Evolutionary conservation across 2,113 vertebrate genomes (phyloP), one percentile per base, ranked within the genome.

Genomic region (Fukomys damarensis): DNA sequence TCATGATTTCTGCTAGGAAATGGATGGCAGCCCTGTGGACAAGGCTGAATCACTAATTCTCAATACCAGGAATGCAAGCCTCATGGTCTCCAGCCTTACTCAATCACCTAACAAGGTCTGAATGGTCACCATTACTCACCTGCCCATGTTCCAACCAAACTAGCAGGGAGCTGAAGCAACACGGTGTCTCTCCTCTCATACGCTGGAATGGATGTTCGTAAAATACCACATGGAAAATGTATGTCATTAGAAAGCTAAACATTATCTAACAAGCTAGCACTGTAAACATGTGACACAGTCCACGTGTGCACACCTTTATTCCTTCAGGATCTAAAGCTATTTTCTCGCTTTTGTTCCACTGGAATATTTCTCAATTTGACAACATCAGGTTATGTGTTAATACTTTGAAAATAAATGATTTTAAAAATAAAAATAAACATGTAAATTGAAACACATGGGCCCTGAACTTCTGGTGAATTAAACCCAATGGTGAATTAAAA

Each of bases 1-100:
- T 68, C 61, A 90, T 52, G n/a, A 35, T 94, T 94, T 92, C 32
- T 28, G 20, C 76, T 10, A 74, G 86, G 94, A 92, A 68, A 89
- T 1, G 30, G 20, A 14, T 22, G 30, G 14, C 58, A 91, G 1
- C 1, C 28, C 80, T 86, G 93, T 35, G n/a, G 5, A 13, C 0
- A 12, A 49, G 85, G 76, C 28, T 30, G 89, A 93, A 56, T 43
- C 91, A 93, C 19, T 74, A 80, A 16, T 7, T 70, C 58, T 86
- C 91, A 5, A 74, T 43, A 86, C 13, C 74, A 77, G 66, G 87
- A 96, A 59, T 2, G 32, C 77, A 85, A 81, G 79, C 3, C 7
- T 41, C 16, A 70, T 28, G 7, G 63, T 52, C 38, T 82, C 30
- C 1, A 52, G 61, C 24, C 28, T 92, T 65, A n/a, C n/a, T n/a